Conservation (phyloP, 2,797 vertebrate genomes). For the Channallabes apus region DNA sequence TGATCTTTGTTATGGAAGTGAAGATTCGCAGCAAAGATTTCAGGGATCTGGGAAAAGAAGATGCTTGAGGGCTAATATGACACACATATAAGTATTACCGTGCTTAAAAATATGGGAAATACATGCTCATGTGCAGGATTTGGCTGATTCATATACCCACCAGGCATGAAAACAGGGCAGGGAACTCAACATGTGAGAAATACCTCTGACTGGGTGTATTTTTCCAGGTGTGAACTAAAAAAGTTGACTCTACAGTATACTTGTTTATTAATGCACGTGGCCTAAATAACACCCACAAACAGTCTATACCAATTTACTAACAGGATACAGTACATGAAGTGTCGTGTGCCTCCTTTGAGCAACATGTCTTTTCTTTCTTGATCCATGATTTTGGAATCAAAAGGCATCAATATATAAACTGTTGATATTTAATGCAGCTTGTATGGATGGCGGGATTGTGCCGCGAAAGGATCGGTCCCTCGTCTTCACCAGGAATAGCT, state of each 20-base stretch:
- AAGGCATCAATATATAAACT: not conserved
- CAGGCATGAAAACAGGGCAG: slow-evolving; percentile 27
- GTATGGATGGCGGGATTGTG: too few species aligned
- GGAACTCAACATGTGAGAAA: slow-evolving; percentile 11
- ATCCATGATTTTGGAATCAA: not conserved
- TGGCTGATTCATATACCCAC: slow-evolving; percentile 19
- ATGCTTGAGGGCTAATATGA: slow-evolving; percentile 8
- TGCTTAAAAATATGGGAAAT: slow-evolving; percentile 27
- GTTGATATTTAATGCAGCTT: not conserved
- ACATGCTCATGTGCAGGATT: slow-evolving; percentile 17
- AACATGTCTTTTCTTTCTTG: not conserved
- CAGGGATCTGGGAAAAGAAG: slow-evolving; percentile 10
- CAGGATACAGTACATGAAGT: not conserved
- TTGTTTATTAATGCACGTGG: not conserved
- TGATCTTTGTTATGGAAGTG: slow-evolving; percentile 28
- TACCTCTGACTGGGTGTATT: not conserved
- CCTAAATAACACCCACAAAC: not conserved
- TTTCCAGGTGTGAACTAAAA: slow-evolving; percentile 2
- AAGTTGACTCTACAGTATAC: not conserved
- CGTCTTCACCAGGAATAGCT: too few species aligned
- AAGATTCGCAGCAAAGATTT: slow-evolving; percentile 22
- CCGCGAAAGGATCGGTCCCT: too few species aligned
- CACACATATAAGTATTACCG: slow-evolving; percentile 1
- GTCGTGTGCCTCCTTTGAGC: not conserved
- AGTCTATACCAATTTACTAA: not conserved